Evolutionary conservation across 2,113 vertebrate genomes (phyloP), one percentile per base, ranked within the genome.

Genomic region (Leptobrachium leishanense): DNA sequence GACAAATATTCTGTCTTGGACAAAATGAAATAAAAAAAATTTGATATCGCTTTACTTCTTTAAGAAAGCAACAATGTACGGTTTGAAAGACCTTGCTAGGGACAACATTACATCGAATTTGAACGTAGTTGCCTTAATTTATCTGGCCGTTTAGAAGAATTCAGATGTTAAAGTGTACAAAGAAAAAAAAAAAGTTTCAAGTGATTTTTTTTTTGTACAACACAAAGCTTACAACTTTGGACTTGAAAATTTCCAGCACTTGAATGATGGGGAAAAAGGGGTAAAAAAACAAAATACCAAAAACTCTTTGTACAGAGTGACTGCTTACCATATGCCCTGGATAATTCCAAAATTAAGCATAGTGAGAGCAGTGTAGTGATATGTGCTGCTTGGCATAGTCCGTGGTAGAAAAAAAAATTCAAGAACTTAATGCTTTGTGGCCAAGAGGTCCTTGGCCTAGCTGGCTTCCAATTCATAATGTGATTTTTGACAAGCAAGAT

Each of bases 1-100:
- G 59, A 74, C 65, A 59, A 59, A 57, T 62, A 15, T n/a, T 43
- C 66, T 68, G 53, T 62, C 77, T 74, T 73, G 31, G 59, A 4
- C 46, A 7, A 50, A 79, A 43, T 8, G 43, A 68, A 67, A 12
- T 59, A 63, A 70, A 69, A 46, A 57, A 74, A 67, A 66, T 85
- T 83, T 84, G 83, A 84, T 89, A 88, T 89, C 90, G 86, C 87
- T 88, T 89, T 88, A 84, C 84, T 88, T 82, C 85, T 91, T 87
- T 86, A 89, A 2, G 78, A 86, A 86, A 80, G 82, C 74, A 82
- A 81, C 88, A 79, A 54, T 76, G 82, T 68, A 84, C 65, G 80
- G 89, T 84, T 88, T 86, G 76, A 83, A 76, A 87, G 86, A 74
- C 84, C 84, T 82, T 75, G 79, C 77, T 85, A 85, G 77, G 82